Evolutionary conservation across 2,797 vertebrate genomes (phyloP), one percentile per base, ranked within the genome.

Genomic region (Acrossocheilus wenchowensis): DNA sequence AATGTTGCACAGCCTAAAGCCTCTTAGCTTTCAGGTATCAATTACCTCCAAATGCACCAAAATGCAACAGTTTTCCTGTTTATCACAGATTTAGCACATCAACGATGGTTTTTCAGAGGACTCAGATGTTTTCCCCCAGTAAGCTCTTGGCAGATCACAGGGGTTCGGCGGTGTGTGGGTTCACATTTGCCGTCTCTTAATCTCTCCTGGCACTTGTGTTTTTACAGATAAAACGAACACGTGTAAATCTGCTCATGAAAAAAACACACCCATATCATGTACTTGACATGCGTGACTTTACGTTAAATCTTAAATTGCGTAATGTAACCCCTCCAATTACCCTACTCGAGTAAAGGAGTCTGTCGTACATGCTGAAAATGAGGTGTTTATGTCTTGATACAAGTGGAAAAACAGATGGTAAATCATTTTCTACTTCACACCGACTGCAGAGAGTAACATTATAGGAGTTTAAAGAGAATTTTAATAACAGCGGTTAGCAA

Each of bases 181-280:
- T 75, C 66, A 60, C 87, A 73, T 83, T 86, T 26, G 66, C 60
- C 50, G 2, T 71, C 77, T 74, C 12, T 48, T 85, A 82, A 86
- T 86, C 81, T 80, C 66, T 88, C 74, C 43, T 83, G 80, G 54
- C 73, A 79, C 79, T 74, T 78, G 48, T 72, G 43, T 86, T 79
- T 79, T 82, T 74, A 36, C 75, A 57, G 81, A 88, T 83, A 75
- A 84, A 86, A 84, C 15, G 15, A 86, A 86, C 77, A 86, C 11
- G 69, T 80, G 81, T 86, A 77, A 86, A 83, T 81, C 41, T 83
- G 81, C 81, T 71, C 23, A 12, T 75, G 41, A 73, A 88, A 82
- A 73, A 88, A 82, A 83, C 5, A n/a, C 71, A 64, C 2, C 23
- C 80, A 23, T 75, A 80, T 81, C 72, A 84, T 83, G 57, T 23